Conservation (phyloP, 2,888 invertebrate genomes). For the Acrobeloides nanus region DNA sequence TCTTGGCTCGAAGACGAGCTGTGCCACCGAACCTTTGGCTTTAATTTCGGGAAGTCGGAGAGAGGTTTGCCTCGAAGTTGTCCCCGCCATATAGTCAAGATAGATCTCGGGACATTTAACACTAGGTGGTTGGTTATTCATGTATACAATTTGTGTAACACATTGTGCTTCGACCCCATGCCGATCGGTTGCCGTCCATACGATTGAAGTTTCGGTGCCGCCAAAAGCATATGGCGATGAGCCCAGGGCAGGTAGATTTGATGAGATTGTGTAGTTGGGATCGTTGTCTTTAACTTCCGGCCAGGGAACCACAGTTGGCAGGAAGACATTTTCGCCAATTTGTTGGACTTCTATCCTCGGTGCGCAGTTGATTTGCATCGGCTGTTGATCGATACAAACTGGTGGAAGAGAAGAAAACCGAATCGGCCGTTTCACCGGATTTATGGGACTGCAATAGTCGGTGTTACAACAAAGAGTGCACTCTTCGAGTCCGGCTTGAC, state of each 20-base stretch:
- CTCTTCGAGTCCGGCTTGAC: conserved; percentile 11
- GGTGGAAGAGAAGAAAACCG: conserved; percentile 6
- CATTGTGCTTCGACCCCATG: conserved; percentile 12
- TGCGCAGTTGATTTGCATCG: conserved; percentile 15
- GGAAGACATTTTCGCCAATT: conserved; percentile 4
- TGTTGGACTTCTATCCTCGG: conserved; percentile 9
- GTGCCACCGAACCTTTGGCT: conserved; percentile 2
- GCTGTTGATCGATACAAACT: conserved; percentile 21
- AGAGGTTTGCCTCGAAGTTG: conserved; percentile 1
- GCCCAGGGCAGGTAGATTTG: conserved; percentile 10
- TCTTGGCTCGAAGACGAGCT: conserved; percentile 16
- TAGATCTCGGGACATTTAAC: conserved; percentile 15
- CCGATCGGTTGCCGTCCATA: conserved; percentile 17
- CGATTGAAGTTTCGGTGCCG: conserved; percentile 19
- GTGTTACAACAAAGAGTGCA: conserved; percentile 15
- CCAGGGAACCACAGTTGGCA: conserved; percentile 16
- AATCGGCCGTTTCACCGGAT: neutral
- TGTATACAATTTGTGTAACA: conserved; percentile 10
- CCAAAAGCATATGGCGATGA: conserved; percentile 17
- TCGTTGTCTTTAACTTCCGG: conserved; percentile 21
- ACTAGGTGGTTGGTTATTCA: conserved; percentile 8
- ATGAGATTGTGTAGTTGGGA: conserved; percentile 10
- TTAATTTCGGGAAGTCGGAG: conserved; percentile 11
- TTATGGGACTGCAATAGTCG: conserved; percentile 16
- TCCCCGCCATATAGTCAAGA: conserved; percentile 10